Evolutionary conservation across 2,113 vertebrate species (phyloP).

Genomic region (Polyodon spathula): DNA sequence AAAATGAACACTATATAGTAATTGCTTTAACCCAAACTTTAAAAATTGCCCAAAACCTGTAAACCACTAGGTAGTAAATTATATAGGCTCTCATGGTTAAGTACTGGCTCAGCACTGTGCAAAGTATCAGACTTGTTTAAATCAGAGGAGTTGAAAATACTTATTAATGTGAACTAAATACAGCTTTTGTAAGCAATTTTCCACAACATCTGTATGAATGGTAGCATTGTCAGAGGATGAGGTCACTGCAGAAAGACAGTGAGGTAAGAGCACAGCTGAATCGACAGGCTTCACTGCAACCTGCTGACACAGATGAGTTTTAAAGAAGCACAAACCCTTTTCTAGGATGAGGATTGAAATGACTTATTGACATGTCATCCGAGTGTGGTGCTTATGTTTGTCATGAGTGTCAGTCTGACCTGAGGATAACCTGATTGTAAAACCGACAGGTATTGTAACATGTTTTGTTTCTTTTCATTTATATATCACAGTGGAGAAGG

Average conservation of each 20-base stretch:
- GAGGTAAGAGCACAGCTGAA: conserved; percentile 91
- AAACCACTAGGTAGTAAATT: background rate
- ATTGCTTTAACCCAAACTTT: background rate
- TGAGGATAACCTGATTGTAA: background rate
- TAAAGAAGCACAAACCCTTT: conserved; percentile 40
- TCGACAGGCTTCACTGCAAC: conserved; percentile 57
- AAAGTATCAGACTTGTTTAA: conserved; percentile 2
- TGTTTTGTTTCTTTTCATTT: background rate
- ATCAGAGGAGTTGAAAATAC: conserved; percentile 39
- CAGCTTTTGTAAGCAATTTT: conserved; percentile 76
- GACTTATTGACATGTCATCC: background rate
- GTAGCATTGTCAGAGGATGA: conserved; percentile 88
- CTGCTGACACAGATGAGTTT: conserved; percentile 50
- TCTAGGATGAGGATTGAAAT: background rate
- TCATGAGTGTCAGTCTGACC: background rate
- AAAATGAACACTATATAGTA: background rate
- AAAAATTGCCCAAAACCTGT: background rate
- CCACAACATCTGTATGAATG: conserved; percentile 83
- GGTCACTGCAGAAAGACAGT: conserved; percentile 83
- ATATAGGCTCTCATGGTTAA: background rate
- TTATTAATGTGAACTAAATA: conserved; percentile 76
- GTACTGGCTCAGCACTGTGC: background rate
- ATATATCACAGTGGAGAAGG: too few relatives aligned
- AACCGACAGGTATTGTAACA: background rate
- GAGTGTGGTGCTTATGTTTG: background rate